Evolutionary conservation across 2,888 invertebrate species (phyloP).

Genomic region (Zaprionus obscuricornis): DNA sequence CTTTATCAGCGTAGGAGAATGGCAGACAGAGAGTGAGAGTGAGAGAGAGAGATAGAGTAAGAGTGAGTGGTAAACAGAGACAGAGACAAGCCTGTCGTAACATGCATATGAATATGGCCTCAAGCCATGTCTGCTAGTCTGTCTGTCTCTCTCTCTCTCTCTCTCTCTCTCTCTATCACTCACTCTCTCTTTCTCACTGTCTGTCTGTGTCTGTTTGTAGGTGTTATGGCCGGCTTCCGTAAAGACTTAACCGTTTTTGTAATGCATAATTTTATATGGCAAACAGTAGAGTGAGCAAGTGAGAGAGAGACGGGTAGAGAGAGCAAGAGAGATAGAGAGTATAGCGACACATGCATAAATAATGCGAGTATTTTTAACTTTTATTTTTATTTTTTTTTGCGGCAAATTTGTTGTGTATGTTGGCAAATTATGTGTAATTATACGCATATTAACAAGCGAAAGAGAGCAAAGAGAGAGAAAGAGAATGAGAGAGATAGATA

Average conservation of each 20-base stretch:
- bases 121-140: conserved; percentile 52
- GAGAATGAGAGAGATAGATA: neutral
- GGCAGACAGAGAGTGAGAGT: no score
- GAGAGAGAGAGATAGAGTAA: no score
- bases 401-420: conserved; percentile 46
- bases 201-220: conserved; percentile 50
- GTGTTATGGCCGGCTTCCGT: conserved; percentile 77
- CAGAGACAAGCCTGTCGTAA: conserved; percentile 39
- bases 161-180: no score
- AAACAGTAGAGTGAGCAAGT: conserved; percentile 11
- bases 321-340: no score
- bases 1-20: no score
- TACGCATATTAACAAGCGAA: conserved; percentile 64
- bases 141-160: no score
- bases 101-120: conserved; percentile 74
- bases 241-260: conserved; percentile 79
- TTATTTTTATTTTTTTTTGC: conserved; percentile 31
- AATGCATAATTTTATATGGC: conserved; percentile 71
- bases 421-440: conserved; percentile 69
- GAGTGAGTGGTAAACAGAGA: no score
- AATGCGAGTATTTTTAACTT: conserved; percentile 52
- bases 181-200: no score
- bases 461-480: no score
- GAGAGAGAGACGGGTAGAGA: neutral
- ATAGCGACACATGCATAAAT: conserved; percentile 65